Percentiles rank a stretch among this genome's conserved stretches.
Conservation (phyloP, 2,797 vertebrate species). For the Anguilla marmorata region DNA sequence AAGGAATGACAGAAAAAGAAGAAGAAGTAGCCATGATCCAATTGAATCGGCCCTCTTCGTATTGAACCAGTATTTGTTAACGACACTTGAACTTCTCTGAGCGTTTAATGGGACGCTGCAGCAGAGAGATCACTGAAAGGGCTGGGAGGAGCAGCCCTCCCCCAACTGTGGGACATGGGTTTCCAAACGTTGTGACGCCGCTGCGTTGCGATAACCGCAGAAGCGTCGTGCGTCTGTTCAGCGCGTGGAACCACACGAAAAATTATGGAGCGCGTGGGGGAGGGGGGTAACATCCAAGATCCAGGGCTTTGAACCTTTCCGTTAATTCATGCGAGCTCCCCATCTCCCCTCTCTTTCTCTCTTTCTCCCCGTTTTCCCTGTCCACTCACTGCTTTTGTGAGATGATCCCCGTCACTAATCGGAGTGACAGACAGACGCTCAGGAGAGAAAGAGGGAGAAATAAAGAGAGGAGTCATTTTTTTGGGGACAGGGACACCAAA, state of each 20-base stretch:
- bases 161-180: neutral
- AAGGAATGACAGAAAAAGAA: neutral
- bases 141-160: neutral
- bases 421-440: constrained; percentile 39
- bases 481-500: constrained; percentile 19
- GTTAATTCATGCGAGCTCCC: neutral
- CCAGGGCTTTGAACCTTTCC: constrained; percentile 17
- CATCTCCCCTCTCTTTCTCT: neutral
- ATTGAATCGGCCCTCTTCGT: neutral
- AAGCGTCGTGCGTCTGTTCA: neutral
- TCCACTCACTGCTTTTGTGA: constrained; percentile 26
- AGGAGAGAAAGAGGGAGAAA: constrained; percentile 26
- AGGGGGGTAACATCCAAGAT: constrained; percentile 18
- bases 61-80: neutral
- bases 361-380: neutral
- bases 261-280: neutral
- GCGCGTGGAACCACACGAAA: neutral
- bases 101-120: neutral
- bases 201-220: neutral
- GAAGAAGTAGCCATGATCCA: neutral
- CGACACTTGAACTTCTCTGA: neutral
- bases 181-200: neutral
- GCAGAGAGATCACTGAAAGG: neutral
- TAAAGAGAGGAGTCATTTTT: constrained; percentile 31
- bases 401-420: constrained; percentile 36